phyloP scores from a whole-genome alignment of 2,888 invertebrate species.

The Scaptomyza parva region DNA sequence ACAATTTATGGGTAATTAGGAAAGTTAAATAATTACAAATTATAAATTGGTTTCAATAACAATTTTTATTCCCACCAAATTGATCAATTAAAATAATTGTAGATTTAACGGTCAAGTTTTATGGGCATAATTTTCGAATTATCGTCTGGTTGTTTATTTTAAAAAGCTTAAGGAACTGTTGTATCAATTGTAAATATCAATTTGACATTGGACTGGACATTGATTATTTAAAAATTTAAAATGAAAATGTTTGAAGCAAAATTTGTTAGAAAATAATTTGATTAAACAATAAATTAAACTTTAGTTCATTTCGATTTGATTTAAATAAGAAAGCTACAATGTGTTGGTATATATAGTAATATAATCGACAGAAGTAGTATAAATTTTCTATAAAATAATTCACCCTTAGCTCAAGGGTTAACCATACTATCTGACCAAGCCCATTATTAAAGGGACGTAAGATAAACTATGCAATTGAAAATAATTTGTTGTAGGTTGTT shows the following conservation, averaged over 20 bases:
- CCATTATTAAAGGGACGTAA: neutral
- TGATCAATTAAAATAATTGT: neutral
- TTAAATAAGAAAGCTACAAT: too few species aligned
- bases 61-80: neutral
- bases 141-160: neutral
- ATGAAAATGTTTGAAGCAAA: too few species aligned
- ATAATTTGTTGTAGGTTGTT: conserved; percentile 4
- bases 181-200: too few species aligned
- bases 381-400: neutral
- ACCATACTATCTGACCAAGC: neutral
- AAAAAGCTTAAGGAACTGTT: neutral
- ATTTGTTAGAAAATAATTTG: too few species aligned
- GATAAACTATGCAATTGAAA: neutral
- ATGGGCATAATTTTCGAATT: neutral
- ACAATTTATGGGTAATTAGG: too few species aligned
- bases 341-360: too few species aligned
- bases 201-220: too few species aligned
- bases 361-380: neutral
- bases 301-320: too few species aligned
- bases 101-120: neutral
- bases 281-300: too few species aligned
- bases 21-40: too few species aligned
- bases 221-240: too few species aligned
- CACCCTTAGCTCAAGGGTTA: neutral
- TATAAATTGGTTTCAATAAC: neutral